Percentiles rank a stretch among this genome's conserved stretches.
Conservation (phyloP, 2,888 invertebrate species). For the Drosophila vallismaia region DNA sequence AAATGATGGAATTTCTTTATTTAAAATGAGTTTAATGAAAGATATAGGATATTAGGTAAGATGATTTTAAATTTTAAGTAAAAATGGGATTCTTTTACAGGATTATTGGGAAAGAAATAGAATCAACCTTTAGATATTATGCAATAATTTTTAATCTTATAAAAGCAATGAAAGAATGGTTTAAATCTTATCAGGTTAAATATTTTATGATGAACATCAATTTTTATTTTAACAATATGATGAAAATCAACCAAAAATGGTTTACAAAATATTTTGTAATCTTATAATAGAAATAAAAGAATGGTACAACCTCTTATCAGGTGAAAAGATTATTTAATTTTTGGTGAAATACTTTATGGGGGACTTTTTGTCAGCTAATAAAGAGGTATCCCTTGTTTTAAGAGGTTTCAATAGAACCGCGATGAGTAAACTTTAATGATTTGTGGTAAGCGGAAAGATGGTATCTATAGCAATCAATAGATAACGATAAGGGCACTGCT, state of each 20-base stretch:
- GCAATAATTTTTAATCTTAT: too few species aligned
- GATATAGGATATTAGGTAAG: too few species aligned
- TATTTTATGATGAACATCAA: too few species aligned
- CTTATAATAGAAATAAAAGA: neutral
- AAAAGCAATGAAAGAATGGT: too few species aligned
- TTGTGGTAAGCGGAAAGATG: neutral
- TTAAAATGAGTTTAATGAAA: too few species aligned
- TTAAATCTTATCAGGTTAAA: too few species aligned
- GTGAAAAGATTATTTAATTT: neutral
- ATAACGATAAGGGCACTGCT: conserved; percentile 4
- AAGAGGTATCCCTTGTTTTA: neutral
- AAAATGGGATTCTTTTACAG: too few species aligned
- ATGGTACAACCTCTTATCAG: neutral
- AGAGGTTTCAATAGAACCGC: neutral
- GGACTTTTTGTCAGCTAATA: neutral
- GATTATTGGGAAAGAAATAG: too few species aligned
- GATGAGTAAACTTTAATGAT: conserved; percentile 3
- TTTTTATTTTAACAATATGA: too few species aligned
- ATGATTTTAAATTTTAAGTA: too few species aligned
- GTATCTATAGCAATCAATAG: conserved; percentile 9
- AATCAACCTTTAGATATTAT: too few species aligned
- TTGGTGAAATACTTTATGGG: neutral
- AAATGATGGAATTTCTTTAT: too few species aligned
- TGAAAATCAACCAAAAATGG: neutral
- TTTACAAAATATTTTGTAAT: neutral